These are phyloP conservation scores for Pantherophis alleghaniensis DNA, from an alignment of 2,797 vertebrate genomes.

Conservation along the genomic window DNA sequence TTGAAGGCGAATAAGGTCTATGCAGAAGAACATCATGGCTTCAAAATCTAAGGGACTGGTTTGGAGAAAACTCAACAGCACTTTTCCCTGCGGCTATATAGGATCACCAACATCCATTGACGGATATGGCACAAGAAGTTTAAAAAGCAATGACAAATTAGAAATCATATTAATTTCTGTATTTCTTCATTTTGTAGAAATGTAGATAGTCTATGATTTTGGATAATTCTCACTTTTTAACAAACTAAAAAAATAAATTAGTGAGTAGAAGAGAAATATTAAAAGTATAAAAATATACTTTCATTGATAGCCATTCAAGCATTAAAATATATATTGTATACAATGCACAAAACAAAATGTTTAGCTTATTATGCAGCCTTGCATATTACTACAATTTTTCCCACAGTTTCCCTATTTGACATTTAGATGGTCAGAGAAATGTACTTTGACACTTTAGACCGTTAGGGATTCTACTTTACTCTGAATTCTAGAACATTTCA, in stretches of 20 bases:
- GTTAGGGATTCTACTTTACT: background rate
- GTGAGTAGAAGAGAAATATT: background rate
- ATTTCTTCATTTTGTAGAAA: background rate
- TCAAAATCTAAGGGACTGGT: no score
- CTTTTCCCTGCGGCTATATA: no score
- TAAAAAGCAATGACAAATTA: constrained; percentile 29
- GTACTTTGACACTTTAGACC: background rate
- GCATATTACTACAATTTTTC: background rate
- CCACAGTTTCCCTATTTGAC: background rate
- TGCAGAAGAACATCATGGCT: no score
- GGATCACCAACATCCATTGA: no score
- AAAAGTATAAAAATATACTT: background rate
- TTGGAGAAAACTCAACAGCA: no score
- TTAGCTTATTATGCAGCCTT: background rate
- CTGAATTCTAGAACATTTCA: background rate
- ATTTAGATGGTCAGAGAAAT: background rate
- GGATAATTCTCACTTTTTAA: background rate
- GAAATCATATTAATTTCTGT: constrained; percentile 27
- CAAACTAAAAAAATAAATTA: background rate
- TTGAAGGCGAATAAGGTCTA: no score
- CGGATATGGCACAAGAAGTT: background rate
- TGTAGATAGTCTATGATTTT: background rate
- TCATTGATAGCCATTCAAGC: background rate
- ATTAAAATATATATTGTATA: background rate
- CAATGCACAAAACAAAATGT: background rate